Base-by-base conservation (phyloP, 2,888 invertebrate genomes). In the Prenolepis imparis region DNA sequence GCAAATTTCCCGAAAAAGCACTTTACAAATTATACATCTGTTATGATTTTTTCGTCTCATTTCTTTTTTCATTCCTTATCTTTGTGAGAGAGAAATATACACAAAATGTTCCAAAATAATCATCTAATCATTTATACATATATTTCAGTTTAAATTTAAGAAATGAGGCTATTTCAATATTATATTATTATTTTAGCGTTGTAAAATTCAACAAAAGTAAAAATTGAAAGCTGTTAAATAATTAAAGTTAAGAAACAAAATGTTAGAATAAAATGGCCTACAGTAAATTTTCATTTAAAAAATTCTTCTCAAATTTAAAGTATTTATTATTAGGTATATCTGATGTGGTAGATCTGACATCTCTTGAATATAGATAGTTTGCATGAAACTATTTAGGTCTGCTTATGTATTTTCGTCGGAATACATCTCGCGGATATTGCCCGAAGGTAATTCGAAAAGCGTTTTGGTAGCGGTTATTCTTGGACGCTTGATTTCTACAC, bases 371-470 rank as follows among this genome's bases (percentile, higher is more conserved):
- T 57, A 64, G 77, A 57, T 41, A 66, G 28, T 28, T 67, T 41
- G 66, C n/a, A 74, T n/a, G 55, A 55, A n/a, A 66, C 57, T 66
- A 77, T 77, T 66, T 36, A 73, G 55, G 41, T 57, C 66, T 28
- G 52, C 75, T 64, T 75, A 66, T 75, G 55, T 66, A 66, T 75
- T 75, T 55, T 77, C 77, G 77, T 57, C 66, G 77, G 36, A 55
- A 66, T 77, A 77, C 41, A 77, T 67, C 57, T 77, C 77, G 66
- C 39, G 66, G 55, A 39, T 77, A 66, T 66, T 66, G 32, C 77
- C 28, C 66, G n/a, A 63, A 41, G 55, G 28, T 77, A 57, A 77
- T 66, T 55, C 57, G 55, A 12, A 66, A 77, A 66, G 55, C 66
- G 39, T 66, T 77, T 77, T 67, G 66, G 39, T 48, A 66, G 77